Evolutionary conservation across 2,888 invertebrate genomes (phyloP).

Genomic region (Phalera bucephala): DNA sequence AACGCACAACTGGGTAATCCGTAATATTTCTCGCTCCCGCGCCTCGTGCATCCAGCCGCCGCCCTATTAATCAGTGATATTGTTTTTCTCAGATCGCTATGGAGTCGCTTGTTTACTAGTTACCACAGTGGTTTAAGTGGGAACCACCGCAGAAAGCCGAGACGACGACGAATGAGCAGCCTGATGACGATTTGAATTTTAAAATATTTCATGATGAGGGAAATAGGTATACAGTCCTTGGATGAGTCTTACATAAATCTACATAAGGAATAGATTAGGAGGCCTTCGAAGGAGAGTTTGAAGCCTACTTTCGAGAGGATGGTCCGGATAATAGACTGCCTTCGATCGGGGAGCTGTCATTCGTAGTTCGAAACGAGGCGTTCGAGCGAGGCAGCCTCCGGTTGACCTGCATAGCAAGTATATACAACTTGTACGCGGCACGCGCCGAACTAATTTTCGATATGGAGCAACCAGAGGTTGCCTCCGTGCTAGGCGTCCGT

Average conservation of each 20-base stretch:
- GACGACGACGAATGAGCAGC: slow-evolving; percentile 66
- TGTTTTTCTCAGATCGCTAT: slow-evolving; percentile 68
- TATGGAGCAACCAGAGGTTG: slow-evolving; percentile 89
- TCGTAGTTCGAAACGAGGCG: slow-evolving; percentile 84
- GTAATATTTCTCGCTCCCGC: no score
- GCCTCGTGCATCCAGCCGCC: slow-evolving; percentile 15
- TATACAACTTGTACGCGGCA: slow-evolving; percentile 86
- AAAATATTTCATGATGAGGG: slow-evolving; percentile 73
- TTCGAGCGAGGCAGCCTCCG: slow-evolving; percentile 86
- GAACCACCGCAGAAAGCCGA: slow-evolving; percentile 69
- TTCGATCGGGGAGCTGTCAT: slow-evolving; percentile 78
- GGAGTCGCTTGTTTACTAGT: slow-evolving; percentile 63
- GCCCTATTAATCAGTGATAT: slow-evolving; percentile 20
- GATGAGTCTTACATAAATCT: slow-evolving; percentile 74
- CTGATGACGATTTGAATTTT: slow-evolving; percentile 67
- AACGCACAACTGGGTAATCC: no score
- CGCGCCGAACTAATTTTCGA: slow-evolving; percentile 85
- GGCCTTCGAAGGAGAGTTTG: slow-evolving; percentile 62
- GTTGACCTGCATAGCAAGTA: slow-evolving; percentile 86
- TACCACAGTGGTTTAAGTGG: slow-evolving; percentile 77
- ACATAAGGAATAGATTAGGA: slow-evolving; percentile 74
- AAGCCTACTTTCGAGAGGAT: slow-evolving; percentile 65
- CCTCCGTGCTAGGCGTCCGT: slow-evolving; percentile 88
- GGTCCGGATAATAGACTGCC: slow-evolving; percentile 67
- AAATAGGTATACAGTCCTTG: slow-evolving; percentile 71